phyloP scores from a whole-genome alignment of 2,797 vertebrate species.

The Garrulus glandarius region DNA sequence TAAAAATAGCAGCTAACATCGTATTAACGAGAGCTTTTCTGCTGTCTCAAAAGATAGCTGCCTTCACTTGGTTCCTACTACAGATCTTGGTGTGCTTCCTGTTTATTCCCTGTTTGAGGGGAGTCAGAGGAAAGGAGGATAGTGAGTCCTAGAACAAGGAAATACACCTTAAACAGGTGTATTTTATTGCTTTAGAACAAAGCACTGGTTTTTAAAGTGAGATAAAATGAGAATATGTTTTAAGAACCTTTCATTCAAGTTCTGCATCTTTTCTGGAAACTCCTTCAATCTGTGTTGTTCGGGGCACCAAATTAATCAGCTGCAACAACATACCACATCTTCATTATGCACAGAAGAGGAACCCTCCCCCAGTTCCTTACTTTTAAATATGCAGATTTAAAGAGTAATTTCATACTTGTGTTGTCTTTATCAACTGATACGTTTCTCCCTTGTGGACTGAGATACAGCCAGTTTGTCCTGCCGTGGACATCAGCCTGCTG shows the following conservation, averaged over 20 bases:
- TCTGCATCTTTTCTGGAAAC: neutral
- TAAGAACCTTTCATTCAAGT: neutral
- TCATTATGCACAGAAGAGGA: neutral
- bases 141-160: neutral
- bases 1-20: conserved; percentile 51
- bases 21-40: conserved; percentile 26
- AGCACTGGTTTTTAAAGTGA: neutral
- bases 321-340: neutral
- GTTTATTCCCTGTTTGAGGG: neutral
- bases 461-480: neutral
- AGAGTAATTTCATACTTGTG: neutral
- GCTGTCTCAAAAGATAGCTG: neutral
- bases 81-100: neutral
- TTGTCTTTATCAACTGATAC: neutral
- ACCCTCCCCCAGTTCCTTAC: neutral
- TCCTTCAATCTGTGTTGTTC: neutral
- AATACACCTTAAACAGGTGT: neutral
- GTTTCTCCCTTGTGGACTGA: neutral
- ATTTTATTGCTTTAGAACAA: neutral
- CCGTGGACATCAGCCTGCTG: neutral
- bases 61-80: neutral
- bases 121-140: neutral
- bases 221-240: neutral
- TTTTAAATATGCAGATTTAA: neutral
- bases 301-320: neutral